These are phyloP conservation scores for Sisor rabdophorus DNA, from an alignment of 2,113 vertebrate species.

Conservation along the genomic window DNA sequence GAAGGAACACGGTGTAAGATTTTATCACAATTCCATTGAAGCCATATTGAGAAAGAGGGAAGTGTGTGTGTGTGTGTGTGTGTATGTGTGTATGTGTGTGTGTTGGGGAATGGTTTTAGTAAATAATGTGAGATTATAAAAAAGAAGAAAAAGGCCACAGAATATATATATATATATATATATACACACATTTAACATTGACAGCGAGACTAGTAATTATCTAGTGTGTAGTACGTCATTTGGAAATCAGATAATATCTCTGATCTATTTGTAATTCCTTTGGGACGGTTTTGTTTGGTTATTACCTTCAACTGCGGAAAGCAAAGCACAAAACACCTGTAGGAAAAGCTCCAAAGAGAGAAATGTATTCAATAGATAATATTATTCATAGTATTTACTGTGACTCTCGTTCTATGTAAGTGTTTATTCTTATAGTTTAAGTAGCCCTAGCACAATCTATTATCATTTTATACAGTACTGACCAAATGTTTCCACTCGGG, in stretches of 20 bases:
- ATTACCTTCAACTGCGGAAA: neutral
- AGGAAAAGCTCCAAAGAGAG: neutral
- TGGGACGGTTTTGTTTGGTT: no score
- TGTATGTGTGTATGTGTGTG: neutral
- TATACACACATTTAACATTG: no score
- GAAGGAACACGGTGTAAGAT: conserved; percentile 37
- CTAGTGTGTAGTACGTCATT: no score
- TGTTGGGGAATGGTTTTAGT: neutral
- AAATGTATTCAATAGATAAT: conserved; percentile 15
- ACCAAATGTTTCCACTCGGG: conserved; percentile 33
- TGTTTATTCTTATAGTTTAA: conserved; percentile 24
- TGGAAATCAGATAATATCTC: no score
- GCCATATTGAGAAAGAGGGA: conserved; percentile 21
- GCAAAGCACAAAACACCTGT: neutral
- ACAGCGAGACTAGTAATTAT: no score
- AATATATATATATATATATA: no score
- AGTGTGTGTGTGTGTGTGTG: neutral
- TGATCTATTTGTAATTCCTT: no score
- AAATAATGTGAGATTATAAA: neutral
- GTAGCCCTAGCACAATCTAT: conserved; percentile 15
- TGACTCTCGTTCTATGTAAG: conserved; percentile 16
- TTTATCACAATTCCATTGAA: conserved; percentile 60
- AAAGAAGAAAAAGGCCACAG: conserved; percentile 9
- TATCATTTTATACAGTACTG: conserved; percentile 10
- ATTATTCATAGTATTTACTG: conserved; percentile 14